phyloP scores from a whole-genome alignment of 2,113 vertebrate genomes.

The Epinephelus fuscoguttatus region DNA sequence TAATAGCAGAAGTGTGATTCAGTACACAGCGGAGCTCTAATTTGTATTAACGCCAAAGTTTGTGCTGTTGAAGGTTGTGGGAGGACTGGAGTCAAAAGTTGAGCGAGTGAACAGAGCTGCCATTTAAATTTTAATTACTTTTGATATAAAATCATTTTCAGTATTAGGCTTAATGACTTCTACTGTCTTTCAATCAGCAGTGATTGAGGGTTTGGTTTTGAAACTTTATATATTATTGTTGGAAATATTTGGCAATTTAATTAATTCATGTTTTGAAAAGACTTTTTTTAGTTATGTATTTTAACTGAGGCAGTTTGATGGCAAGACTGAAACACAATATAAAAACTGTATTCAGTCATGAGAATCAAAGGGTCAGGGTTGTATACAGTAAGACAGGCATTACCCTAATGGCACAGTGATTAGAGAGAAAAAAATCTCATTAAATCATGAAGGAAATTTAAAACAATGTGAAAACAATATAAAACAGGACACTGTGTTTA shows the following conservation, averaged over 20 bases:
- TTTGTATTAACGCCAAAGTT: background rate
- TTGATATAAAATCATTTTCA: background rate
- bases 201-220: constrained; percentile 7
- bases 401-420: background rate
- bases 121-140: background rate
- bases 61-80: background rate
- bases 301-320: background rate
- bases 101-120: constrained; percentile 2
- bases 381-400: background rate
- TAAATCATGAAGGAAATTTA: background rate
- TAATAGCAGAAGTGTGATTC: background rate
- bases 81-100: background rate
- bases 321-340: background rate
- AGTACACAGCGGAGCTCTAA: background rate
- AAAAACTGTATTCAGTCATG: background rate
- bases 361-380: background rate
- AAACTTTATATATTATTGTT: background rate
- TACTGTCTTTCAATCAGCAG: background rate
- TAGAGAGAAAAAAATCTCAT: background rate
- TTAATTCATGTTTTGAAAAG: background rate
- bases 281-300: background rate
- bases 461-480: background rate
- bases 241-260: background rate
- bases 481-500: background rate
- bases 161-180: background rate